A percentile compares a stretch with the other conserved stretches of the same genome.
These are phyloP conservation scores for Ceyx cyanopectus DNA, from an alignment of 2,113 vertebrate species.

Conservation along the genomic window DNA sequence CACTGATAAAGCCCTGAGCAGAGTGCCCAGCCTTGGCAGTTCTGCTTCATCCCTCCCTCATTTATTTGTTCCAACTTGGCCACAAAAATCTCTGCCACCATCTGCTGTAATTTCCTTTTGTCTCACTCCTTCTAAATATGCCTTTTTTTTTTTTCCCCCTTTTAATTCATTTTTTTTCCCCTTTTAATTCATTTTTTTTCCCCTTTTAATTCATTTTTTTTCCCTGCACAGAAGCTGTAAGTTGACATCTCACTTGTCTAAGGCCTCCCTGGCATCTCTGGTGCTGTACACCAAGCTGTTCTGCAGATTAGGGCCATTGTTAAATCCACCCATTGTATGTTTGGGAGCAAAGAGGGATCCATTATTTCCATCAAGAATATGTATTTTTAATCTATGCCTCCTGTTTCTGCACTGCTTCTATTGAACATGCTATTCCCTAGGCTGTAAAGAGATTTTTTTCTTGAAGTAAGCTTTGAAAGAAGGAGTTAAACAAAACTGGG, in stretches of 20 bases:
- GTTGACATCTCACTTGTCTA: neutral
- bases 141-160: too few species aligned
- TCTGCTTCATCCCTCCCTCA: neutral
- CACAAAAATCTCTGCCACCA: neutral
- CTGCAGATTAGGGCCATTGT: neutral
- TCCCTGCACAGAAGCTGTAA: neutral
- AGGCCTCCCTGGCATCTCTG: neutral
- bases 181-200: too few species aligned
- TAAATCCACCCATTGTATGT: neutral
- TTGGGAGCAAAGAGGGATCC: neutral
- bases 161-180: neutral
- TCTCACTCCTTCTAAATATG: neutral
- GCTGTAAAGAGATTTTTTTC: neutral
- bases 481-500: neutral
- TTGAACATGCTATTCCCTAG: neutral
- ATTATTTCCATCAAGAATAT: neutral
- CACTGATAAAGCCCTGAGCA: neutral
- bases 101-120: neutral
- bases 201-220: neutral
- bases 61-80: neutral
- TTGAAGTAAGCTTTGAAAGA: neutral
- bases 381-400: neutral
- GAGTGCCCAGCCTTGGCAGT: neutral
- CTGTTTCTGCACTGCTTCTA: neutral
- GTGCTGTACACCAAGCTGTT: neutral